Evolutionary conservation across 2,797 vertebrate genomes (phyloP), one percentile per base, ranked within the genome.

Genomic region (Anguilla obscura): DNA sequence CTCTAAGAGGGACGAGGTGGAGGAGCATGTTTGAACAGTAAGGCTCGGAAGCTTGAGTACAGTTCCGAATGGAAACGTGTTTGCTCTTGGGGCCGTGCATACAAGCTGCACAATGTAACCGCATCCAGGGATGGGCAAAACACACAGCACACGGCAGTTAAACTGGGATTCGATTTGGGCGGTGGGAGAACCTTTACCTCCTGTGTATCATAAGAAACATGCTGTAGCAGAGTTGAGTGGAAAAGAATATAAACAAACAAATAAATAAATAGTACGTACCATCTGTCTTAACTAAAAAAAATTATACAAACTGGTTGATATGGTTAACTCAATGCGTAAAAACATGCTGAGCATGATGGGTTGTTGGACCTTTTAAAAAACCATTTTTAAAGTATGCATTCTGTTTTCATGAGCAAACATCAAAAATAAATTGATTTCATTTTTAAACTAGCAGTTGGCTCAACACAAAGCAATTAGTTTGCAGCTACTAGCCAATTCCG

Each of bases 11-110:
- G 63, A 33, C 33, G 7, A 12, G 79, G 86, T n/a, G 63, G 87
- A 45, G 27, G 27, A 87, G 80, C 60, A n/a, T 50, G 79, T 84
- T 87, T 87, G 58, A 87, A 84, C 60, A 69, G 79, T 66, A 36
- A 87, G 82, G 87, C 80, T 69, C 66, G 56, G 48, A 14, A 6
- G 48, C 27, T 76, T 56, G 24, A 60, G 63, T 27, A 69, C 7
- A n/a, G 60, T 21, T 6, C 36, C 48, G 45, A 82, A 24, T 82
- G 45, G 74, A 48, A 45, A 82, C 6, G 18, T 82, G 79, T 82
- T 82, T 82, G 45, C 45, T 82, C 79, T 82, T n/a, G 24, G 79
- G 79, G 79, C 79, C 9, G 8, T 48, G 79, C 16, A 82, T 82
- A 50, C 33, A 76, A 24, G 10, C 30, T 82, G 45, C 45, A 50